Percentiles rank a stretch among this genome's conserved stretches.
phyloP scores from a whole-genome alignment of 2,888 invertebrate genomes.

The Eupeodes latifasciatus region DNA sequence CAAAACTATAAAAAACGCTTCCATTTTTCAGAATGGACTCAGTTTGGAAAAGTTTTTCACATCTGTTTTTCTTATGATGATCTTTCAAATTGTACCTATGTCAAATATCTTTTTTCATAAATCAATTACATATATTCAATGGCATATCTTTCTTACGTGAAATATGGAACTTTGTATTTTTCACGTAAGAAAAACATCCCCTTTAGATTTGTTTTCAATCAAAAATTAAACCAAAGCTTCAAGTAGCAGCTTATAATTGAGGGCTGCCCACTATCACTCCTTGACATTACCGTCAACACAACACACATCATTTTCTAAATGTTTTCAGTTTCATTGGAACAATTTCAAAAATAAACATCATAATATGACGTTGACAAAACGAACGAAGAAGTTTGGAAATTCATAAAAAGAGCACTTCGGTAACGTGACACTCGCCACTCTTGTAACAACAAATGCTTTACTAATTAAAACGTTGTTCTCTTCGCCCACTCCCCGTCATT shows the following conservation, averaged over 20 bases:
- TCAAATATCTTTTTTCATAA: too few relatives aligned
- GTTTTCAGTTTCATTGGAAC: constrained; percentile 17
- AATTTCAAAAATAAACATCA: constrained; percentile 17
- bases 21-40: too few relatives aligned
- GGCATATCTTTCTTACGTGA: too few relatives aligned
- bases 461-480: constrained; percentile 35
- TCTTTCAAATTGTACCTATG: too few relatives aligned
- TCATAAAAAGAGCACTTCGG: constrained; percentile 25
- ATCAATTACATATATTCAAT: too few relatives aligned
- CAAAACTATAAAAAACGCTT: too few relatives aligned
- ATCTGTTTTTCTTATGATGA: too few relatives aligned
- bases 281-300: neutral
- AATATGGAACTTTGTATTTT: too few relatives aligned
- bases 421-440: constrained; percentile 45
- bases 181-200: too few relatives aligned
- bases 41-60: too few relatives aligned
- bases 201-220: too few relatives aligned
- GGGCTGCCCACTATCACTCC: neutral
- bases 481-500: neutral
- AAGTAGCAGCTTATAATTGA: neutral
- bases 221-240: too few relatives aligned
- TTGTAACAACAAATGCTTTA: constrained; percentile 42
- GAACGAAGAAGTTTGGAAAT: neutral
- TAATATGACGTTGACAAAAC: neutral
- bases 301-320: neutral